Evolutionary conservation across 2,888 invertebrate genomes (phyloP), one percentile per base, ranked within the genome.

Genomic region (Seira ritae): DNA sequence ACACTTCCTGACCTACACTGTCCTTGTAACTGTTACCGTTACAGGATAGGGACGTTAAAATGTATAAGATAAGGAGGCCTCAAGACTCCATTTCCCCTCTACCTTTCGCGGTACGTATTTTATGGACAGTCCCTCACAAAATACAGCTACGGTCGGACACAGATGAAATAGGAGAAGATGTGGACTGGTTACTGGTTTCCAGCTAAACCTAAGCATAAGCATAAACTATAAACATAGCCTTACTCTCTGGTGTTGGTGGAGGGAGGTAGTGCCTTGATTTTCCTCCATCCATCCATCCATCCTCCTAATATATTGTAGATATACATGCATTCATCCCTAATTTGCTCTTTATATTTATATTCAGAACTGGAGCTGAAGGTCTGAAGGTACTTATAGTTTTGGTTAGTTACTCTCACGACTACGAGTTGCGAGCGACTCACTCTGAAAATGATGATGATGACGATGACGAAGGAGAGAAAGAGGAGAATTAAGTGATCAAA

Each of bases 401-500:
- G 31, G 76, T 76, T 76, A 75, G 75, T 67, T 73, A 73, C 73
- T 62, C 37, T 10, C n/a, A n/a, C n/a, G n/a, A n/a, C n/a, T n/a
- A n/a, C n/a, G n/a, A n/a, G n/a, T n/a, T n/a, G n/a, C n/a, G n/a
- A n/a, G n/a, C n/a, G n/a, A n/a, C n/a, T n/a, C n/a, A n/a, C n/a
- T n/a, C n/a, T n/a, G n/a, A n/a, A n/a, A n/a, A n/a, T n/a, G 24
- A 37, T 72, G 72, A 24, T 23, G n/a, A 66, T 17, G 4, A 62
- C 62, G 24, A 37, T 46, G 46, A 74, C 22, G 67, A 74, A 19
- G 66, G 66, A n/a, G 46, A 80, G 62, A 24, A 42, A 68, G 62
- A 69, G 20, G 73, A 74, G 80, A 80, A 80, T 80, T 80, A 80
- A 80, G 80, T 80, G 80, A 80, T 80, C 73, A 74, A 74, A 80